A percentile compares a stretch with the other conserved stretches of the same genome.
Conservation (phyloP, 2,113 vertebrate species). For the Arizona elegans region DNA sequence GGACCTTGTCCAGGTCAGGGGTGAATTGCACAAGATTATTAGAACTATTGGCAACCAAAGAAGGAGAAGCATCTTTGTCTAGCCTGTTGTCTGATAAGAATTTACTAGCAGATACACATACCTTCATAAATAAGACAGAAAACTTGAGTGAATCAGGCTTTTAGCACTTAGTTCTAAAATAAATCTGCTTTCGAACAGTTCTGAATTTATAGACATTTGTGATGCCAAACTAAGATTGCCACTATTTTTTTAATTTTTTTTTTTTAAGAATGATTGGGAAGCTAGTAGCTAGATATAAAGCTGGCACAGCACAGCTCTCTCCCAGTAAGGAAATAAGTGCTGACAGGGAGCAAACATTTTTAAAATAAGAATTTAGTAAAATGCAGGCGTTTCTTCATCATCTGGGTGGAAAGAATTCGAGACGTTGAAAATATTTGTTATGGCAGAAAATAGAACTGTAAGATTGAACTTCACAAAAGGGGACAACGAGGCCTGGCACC, state of each 20-base stretch:
- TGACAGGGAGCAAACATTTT: neutral
- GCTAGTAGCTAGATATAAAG: neutral
- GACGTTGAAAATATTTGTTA: neutral
- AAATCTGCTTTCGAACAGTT: neutral
- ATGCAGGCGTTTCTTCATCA: neutral
- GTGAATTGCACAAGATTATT: rapidly evolving
- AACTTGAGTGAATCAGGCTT: neutral
- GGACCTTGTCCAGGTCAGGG: neutral
- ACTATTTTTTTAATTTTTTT: neutral
- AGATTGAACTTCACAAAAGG: neutral
- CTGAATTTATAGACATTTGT: neutral
- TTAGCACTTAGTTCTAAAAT: neutral
- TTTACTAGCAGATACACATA: neutral
- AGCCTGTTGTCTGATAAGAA: neutral
- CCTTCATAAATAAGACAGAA: neutral
- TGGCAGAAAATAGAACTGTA: neutral
- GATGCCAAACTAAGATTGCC: neutral
- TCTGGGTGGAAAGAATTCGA: neutral
- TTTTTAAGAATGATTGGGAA: neutral
- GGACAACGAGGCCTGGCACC: neutral
- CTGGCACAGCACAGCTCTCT: neutral
- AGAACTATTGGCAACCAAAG: neutral
- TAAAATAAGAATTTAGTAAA: neutral
- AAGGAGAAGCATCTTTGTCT: neutral
- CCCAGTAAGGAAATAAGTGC: neutral